Evolutionary conservation across 1,140 invertebrate genomes (phyloP), one percentile per base, ranked within the genome.

Genomic region (Drosophila miranda): DNA sequence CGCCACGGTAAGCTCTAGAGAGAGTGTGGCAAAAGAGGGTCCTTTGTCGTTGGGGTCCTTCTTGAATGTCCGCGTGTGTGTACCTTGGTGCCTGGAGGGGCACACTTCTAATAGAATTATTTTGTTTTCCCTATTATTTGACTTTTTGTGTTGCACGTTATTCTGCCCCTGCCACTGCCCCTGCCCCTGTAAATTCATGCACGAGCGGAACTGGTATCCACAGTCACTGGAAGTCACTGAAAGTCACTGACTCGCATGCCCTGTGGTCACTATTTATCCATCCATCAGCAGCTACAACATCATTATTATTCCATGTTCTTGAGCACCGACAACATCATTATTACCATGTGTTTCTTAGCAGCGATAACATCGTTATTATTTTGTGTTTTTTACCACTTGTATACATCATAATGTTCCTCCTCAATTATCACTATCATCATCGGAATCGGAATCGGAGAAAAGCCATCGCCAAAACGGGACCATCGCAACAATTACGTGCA

Each of bases 71-170:
- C 38, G 21, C 26, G n/a, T 23, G 34, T 55, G 63, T 69, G 66
- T 49, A 23, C 46, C 41, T 41, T 19, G 19, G 4, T 30, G 45
- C 66, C 46, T n/a, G n/a, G 6, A 64, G 80, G 34, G 34, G 34
- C 11, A 38, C 76, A 79, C 62, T 74, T 52, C 71, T 82, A 75
- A 79, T 83, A 76, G 81, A 84, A 83, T 83, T 83, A 83, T 67
- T 83, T 86, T 66, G 26, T 69, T 68, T 68, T 57, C 64, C 64
- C 3, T 72, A 60, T 62, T 83, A 80, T 83, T 83, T 83, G 80
- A 83, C 81, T 83, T 75, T 76, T 72, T 67, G 71, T 73, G 34
- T 38, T 19, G 19, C 19, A 19, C 19, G 28, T 46, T 14, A 23
- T 30, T 43, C 19, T 30, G 11, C 21, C 34, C 13, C 7, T 23